Base-by-base conservation (phyloP, 2,888 invertebrate species). In the Mythimna loreyi region DNA sequence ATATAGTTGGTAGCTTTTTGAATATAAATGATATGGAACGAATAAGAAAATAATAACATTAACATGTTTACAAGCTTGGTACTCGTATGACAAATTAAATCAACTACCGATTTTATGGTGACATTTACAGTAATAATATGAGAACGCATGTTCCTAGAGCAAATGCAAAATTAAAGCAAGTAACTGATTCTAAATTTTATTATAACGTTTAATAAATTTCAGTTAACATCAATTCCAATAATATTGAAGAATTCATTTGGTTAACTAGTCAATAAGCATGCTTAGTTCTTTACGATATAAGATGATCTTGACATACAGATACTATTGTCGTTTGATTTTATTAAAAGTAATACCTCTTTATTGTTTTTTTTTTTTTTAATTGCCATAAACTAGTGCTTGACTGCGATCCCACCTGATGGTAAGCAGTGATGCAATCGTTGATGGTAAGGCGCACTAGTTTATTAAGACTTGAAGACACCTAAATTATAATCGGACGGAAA, bases 291-390 rank as follows among this genome's bases (percentile, higher is more conserved):
- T 45, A 60, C 47, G 36, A 67, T 45, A 78, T 40, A 47, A 21
- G 23, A 33, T 60, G 67, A 62, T 74, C 79, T 79, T 73, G 79
- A 75, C 64, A 45, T 16, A 73, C 61, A n/a, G 19, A 61, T 67
- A 74, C 58, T 21, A 61, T 67, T 79, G 53, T 61, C 50, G 3
- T 47, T 40, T 59, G 4, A 50, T 62, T 61, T 53, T 58, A 65
- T 78, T 59, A 47, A 50, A 72, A 19, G 7, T 25, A 40, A 53
- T 40, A 19, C 16, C 3, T 47, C 21, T 78, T 60, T 67, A 72
- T 47, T 64, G 36, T 57, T 21, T n/a, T n/a, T n/a, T n/a, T n/a
- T n/a, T n/a, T n/a, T n/a, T n/a, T n/a, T n/a, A n/a, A n/a, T n/a
- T n/a, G n/a, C n/a, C n/a, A n/a, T n/a, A n/a, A n/a, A n/a, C n/a